Evolutionary conservation across 2,113 vertebrate species (phyloP), one percentile per base, ranked within the genome.

Genomic region (Pseudonaja textilis): DNA sequence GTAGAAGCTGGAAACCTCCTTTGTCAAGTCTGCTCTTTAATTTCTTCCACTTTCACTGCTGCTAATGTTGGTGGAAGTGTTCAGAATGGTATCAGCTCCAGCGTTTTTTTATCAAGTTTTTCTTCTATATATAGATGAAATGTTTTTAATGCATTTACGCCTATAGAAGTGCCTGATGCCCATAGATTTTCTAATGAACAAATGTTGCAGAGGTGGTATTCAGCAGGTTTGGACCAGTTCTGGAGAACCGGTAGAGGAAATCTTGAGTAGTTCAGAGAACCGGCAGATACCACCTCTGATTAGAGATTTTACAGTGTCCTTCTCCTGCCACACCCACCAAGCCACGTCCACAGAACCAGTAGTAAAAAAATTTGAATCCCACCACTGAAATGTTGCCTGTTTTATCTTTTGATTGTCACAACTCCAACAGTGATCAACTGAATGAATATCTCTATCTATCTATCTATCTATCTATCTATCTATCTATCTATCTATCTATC

Each of bases 351-450:
- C 45, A 45, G 45, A 45, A 45, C 45, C 45, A 45, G 4, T 45
- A 45, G 45, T 45, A 45, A 45, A 45, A 45, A 45, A 45, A 45
- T 45, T 5, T 45, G 45, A 45, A 45, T 45, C 45, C 45, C 45
- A 45, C 45, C 45, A 45, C 45, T 45, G 45, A 45, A 45, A 4
- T 45, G 87, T 50, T 94, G 95, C 95, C 52, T 90, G 94, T 93
- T 90, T 88, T 93, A 95, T 93, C 95, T 96, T 59, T 59, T 95
- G 94, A 95, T 96, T 96, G 96, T 96, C 93, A 96, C 95, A 95
- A 95, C 93, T 95, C 96, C 88, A 94, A 95, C 54, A 29, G 92
- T 95, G 94, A 96, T 96, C 95, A 95, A 97, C 91, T 96, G 95
- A 96, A 97, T 95, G 94, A 12, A 22, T 54, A 2, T 52, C 1